Evolutionary conservation across 2,797 vertebrate species (phyloP), one percentile per base, ranked within the genome.

Genomic region (Masticophis lateralis): DNA sequence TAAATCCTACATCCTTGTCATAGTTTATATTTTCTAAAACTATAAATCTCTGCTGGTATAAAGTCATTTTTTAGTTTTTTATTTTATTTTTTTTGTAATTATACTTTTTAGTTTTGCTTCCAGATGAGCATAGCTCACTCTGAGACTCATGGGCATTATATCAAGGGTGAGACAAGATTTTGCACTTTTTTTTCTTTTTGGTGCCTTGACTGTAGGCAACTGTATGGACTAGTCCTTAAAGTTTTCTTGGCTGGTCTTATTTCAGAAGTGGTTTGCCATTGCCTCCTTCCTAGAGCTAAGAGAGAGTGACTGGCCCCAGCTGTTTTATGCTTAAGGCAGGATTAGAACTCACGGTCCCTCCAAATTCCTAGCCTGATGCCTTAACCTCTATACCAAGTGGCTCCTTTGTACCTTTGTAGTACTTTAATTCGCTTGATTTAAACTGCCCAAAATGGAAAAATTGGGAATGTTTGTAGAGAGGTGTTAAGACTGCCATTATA

Each of bases 1-100:
- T 99, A 98, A 96, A 93, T 94, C 90, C 10, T 88, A 66, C 94
- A 92, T 1, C 79, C 89, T 16, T 0, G 0, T 94, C 94, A 5
- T 51, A 28, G 87, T 0, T 89, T 92, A 87, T 59, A 20, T 43
- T 4, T 87, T 74, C 83, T 94, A 92, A 88, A 87, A 83, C 1
- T 1, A 53, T 27, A 86, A 32, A 61, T 60, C 10, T 4, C 43
- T 92, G 69, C 79, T 92, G 56, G 12, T 53, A 83, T 83, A 47
- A 83, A 47, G 79, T 83, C 11, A 37, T 37, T 69, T 32, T 69
- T 69, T 16, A 32, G 66, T 32, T 69, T 16, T 61, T 74, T 74
- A 74, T 37, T 69, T 32, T 32, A 0, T 32, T 74, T 4, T 66
- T 74, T 74, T 5, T 14, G 13, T 25, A 60, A 8, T 60, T 61